A percentile compares a stretch with the other conserved stretches of the same genome.
Evolutionary conservation across 2,797 vertebrate genomes (phyloP).

Genomic region (Propithecus deckenii): DNA sequence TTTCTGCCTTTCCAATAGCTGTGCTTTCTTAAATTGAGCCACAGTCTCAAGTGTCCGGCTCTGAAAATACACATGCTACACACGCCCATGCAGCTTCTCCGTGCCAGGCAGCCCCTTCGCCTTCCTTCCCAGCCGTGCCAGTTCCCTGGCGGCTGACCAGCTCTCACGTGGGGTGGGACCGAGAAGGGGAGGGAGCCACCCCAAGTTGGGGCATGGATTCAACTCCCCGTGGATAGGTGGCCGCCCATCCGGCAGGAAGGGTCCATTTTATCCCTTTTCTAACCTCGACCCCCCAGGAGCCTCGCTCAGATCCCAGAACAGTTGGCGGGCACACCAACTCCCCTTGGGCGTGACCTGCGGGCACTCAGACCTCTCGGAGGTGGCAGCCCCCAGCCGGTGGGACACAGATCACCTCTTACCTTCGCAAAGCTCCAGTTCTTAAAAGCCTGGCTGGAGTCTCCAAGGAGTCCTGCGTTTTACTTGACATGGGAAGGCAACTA

Average conservation of each 20-base stretch:
- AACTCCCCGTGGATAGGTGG: constrained; percentile 43
- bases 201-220: constrained; percentile 6
- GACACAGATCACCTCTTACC: constrained; percentile 56
- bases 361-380: rapidly evolving
- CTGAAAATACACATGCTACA: constrained; percentile 59
- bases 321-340: neutral
- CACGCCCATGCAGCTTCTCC: constrained; percentile 54
- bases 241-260: neutral
- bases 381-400: rapidly evolving
- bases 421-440: constrained; percentile 51
- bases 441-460: constrained; percentile 52
- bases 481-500: neutral
- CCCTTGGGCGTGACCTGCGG: neutral
- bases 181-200: neutral
- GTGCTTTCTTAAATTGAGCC: constrained; percentile 71
- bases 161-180: constrained; percentile 42
- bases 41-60: constrained; percentile 66
- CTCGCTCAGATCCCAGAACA: neutral
- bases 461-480: constrained; percentile 45
- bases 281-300: neutral
- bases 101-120: constrained; percentile 81
- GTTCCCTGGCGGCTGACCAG: constrained; percentile 53
- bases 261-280: neutral
- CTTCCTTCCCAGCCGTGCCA: constrained; percentile 18
- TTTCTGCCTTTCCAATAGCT: constrained; percentile 63